Evolutionary conservation across 2,888 invertebrate genomes (phyloP).

Genomic region (Cephus rjabovi): DNA sequence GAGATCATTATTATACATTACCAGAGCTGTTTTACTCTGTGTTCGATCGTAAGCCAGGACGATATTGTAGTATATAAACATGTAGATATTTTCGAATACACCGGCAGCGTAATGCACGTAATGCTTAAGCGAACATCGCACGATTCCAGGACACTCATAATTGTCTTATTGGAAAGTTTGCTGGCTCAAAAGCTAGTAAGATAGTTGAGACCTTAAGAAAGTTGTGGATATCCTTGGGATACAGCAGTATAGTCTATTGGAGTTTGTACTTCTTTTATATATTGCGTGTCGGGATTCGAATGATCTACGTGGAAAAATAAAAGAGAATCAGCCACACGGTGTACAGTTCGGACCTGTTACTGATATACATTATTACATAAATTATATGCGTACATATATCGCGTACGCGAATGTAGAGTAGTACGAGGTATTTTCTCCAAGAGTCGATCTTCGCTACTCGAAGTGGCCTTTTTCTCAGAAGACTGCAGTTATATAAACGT

Average conservation of each 20-base stretch:
- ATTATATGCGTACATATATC: neutral
- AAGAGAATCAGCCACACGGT: neutral
- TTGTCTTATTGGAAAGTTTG: neutral
- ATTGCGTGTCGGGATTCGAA: neutral
- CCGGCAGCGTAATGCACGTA: neutral
- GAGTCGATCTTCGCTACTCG: constrained; percentile 27
- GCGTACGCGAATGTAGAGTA: neutral
- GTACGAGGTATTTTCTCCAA: neutral
- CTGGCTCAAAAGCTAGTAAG: neutral
- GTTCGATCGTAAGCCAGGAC: neutral
- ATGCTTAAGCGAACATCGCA: neutral
- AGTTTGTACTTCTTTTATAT: neutral
- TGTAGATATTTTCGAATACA: neutral
- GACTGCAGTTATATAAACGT: constrained; percentile 53
- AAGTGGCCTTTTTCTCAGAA: constrained; percentile 59
- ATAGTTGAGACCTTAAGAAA: neutral
- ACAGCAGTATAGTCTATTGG: neutral
- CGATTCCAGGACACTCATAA: neutral
- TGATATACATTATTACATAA: neutral
- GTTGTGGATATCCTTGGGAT: neutral
- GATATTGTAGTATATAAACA: neutral
- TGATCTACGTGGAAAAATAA: neutral
- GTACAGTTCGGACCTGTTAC: neutral
- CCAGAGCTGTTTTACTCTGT: neutral
- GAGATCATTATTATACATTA: neutral